These are phyloP conservation scores for Stomorhina lunata DNA, from an alignment of 2,888 invertebrate genomes.

Conservation along the genomic window DNA sequence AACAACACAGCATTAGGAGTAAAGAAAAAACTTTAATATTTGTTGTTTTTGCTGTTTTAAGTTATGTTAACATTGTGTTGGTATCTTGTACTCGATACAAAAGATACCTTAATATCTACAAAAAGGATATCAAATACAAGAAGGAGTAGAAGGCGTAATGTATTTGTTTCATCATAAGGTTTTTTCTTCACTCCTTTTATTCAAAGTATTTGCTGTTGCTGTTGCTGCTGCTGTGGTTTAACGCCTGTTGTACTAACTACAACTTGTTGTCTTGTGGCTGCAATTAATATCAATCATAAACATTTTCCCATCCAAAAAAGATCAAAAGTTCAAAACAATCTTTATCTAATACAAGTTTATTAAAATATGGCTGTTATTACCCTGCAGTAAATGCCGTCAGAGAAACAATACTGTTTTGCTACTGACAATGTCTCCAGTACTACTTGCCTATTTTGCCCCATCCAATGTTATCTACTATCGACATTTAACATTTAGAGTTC, in stretches of 20 bases:
- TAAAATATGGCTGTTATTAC: constrained; percentile 46
- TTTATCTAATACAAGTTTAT: constrained; percentile 56
- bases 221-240: constrained; percentile 5
- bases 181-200: not conserved
- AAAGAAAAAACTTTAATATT: not conserved
- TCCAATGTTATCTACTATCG: no score
- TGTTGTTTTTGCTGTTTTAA: constrained; percentile 13
- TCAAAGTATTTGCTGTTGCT: not conserved
- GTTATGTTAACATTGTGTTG: constrained; percentile 5
- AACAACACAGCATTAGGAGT: no score
- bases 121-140: not conserved
- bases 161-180: constrained; percentile 9
- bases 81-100: not conserved
- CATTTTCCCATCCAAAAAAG: constrained; percentile 32
- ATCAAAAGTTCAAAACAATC: constrained; percentile 60
- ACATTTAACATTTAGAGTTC: no score
- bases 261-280: constrained; percentile 59
- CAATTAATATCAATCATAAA: constrained; percentile 65
- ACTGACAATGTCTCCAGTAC: no score
- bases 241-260: constrained; percentile 37
- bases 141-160: not conserved
- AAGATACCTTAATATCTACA: not conserved
- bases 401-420: no score
- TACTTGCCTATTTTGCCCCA: no score
- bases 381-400: no score